These are phyloP conservation scores for Pteromalus puparum DNA, from an alignment of 1,140 invertebrate species.

Conservation along the genomic window DNA sequence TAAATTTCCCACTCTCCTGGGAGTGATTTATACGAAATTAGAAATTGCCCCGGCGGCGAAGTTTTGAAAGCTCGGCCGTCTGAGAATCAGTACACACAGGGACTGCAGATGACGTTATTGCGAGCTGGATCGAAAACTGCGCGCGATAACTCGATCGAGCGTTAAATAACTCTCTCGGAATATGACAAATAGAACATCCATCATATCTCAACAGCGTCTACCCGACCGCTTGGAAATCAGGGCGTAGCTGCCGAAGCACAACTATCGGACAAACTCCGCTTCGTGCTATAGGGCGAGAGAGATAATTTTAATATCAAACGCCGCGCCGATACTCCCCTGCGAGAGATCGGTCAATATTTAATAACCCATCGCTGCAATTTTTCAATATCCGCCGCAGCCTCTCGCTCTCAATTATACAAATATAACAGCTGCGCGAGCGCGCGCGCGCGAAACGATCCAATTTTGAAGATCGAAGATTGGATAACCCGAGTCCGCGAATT, in stretches of 20 bases:
- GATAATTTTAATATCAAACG: constrained; percentile 18
- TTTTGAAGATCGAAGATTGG: constrained; percentile 7
- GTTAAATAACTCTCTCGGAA: no score
- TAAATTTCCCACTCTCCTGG: neutral
- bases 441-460: neutral
- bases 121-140: no score
- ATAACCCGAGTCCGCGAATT: neutral
- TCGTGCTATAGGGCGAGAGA: neutral
- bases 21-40: neutral
- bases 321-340: neutral
- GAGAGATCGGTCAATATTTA: constrained; percentile 45
- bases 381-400: constrained; percentile 29
- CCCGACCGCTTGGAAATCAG: no score
- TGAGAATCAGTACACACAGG: no score
- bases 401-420: constrained; percentile 41
- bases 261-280: neutral
- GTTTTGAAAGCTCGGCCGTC: no score
- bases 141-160: no score
- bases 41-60: no score
- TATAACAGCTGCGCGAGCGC: constrained; percentile 8
- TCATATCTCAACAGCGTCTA: no score
- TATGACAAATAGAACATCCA: no score
- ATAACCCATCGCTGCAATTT: constrained; percentile 35
- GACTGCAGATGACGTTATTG: neutral
- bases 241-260: no score